Conservation (phyloP, 2,113 vertebrate species). For the Carettochelys insculpta region DNA sequence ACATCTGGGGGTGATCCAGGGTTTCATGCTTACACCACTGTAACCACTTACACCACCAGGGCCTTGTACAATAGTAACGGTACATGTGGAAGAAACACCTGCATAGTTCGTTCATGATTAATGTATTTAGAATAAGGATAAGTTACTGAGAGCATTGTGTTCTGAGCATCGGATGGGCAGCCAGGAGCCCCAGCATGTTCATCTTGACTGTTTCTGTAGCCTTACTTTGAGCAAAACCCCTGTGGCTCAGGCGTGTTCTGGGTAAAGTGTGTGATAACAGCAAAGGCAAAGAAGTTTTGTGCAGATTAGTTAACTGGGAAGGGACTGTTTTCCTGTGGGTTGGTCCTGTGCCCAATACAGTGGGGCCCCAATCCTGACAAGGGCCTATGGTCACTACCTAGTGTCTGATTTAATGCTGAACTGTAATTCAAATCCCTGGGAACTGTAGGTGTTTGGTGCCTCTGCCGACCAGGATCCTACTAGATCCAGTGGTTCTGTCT, state of each 20-base stretch:
- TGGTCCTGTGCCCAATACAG: neutral
- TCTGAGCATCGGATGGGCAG: neutral
- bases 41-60: no score
- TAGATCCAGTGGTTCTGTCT: neutral
- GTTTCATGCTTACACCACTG: neutral
- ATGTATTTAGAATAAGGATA: neutral
- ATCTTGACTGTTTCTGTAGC: neutral
- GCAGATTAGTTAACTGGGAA: neutral
- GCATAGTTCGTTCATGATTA: neutral
- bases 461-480: accelerated
- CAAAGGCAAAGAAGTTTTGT: neutral
- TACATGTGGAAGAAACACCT: neutral
- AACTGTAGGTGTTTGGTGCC: accelerated
- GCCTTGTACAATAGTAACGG: constrained; percentile 12
- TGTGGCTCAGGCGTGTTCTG: neutral
- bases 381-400: accelerated
- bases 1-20: neutral
- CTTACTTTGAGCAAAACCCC: neutral
- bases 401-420: accelerated
- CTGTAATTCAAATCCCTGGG: neutral
- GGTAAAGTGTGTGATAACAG: neutral
- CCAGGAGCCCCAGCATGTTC: neutral
- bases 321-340: neutral
- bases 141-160: neutral
- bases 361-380: neutral